phyloP scores from a whole-genome alignment of 2,797 vertebrate genomes.

The Pseudotriccus pelzelni region DNA sequence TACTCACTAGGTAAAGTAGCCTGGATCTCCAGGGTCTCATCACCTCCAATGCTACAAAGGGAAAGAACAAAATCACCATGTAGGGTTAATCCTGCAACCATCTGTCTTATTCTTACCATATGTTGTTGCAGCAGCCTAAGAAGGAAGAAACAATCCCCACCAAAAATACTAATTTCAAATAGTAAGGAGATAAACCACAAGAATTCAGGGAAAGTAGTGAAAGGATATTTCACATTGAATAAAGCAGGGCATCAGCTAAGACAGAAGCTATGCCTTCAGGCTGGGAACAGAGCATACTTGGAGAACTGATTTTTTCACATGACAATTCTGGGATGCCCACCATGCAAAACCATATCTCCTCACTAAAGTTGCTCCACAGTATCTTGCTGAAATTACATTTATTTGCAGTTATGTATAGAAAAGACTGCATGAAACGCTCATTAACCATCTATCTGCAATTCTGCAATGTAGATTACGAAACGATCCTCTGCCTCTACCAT shows the following conservation, averaged over 20 bases:
- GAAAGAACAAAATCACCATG: slow-evolving; percentile 4
- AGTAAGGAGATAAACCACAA: neutral
- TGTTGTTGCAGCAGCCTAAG: neutral
- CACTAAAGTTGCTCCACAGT: rapidly evolving
- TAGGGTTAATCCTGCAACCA: neutral
- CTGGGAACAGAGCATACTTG: neutral
- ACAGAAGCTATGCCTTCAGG: neutral
- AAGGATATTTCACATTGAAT: neutral
- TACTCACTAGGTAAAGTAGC: slow-evolving; percentile 93
- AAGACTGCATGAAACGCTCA: neutral
- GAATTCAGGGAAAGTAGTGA: neutral
- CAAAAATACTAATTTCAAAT: neutral
- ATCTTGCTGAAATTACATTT: neutral
- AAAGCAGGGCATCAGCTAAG: neutral
- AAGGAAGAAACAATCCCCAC: neutral
- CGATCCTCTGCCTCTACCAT: neutral
- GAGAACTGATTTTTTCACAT: neutral
- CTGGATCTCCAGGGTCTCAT: slow-evolving; percentile 81
- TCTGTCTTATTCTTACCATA: neutral
- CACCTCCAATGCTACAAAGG: slow-evolving; percentile 86
- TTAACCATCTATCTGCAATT: neutral
- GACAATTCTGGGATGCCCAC: neutral
- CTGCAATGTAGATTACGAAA: neutral
- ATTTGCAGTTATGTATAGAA: neutral
- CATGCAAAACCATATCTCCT: neutral